A percentile compares a stretch with the other conserved stretches of the same genome.
Conservation (phyloP, 2,888 invertebrate species). For the Julus scanicus region DNA sequence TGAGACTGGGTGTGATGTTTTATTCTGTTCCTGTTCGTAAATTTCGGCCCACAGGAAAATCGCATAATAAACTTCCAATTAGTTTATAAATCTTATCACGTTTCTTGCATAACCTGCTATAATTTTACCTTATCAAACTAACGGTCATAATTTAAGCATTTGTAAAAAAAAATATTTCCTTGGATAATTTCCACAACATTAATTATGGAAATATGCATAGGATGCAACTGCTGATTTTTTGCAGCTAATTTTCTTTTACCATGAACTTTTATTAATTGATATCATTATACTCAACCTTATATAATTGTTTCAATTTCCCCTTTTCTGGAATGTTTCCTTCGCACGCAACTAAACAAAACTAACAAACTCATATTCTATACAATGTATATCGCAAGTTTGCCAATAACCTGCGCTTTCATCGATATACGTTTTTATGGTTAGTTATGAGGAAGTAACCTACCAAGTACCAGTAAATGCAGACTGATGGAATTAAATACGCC, state of each 20-base stretch:
- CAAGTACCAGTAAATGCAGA: not conserved
- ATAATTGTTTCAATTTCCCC: not conserved
- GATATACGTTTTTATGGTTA: conserved; percentile 1
- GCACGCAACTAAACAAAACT: not conserved
- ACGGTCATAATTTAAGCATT: too few relatives aligned
- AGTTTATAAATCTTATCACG: not conserved
- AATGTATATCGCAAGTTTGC: not conserved
- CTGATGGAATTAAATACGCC: not conserved
- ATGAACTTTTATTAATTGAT: too few relatives aligned
- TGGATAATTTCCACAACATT: too few relatives aligned
- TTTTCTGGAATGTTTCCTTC: not conserved
- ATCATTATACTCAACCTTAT: too few relatives aligned
- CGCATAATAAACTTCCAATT: not conserved
- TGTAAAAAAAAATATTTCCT: too few relatives aligned
- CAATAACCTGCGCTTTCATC: not conserved
- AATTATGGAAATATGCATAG: too few relatives aligned
- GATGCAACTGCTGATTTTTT: too few relatives aligned
- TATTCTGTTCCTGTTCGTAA: not conserved
- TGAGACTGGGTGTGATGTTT: not conserved
- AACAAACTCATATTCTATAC: too few relatives aligned
- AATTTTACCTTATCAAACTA: too few relatives aligned
- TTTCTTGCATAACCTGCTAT: not conserved
- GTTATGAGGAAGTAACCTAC: conserved; percentile 9
- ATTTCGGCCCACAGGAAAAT: not conserved
- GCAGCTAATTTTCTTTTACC: too few relatives aligned